Evolutionary conservation across 92 coral and sea anemone species (phyloP).

Genomic region (Micromussa lordhowensis): DNA sequence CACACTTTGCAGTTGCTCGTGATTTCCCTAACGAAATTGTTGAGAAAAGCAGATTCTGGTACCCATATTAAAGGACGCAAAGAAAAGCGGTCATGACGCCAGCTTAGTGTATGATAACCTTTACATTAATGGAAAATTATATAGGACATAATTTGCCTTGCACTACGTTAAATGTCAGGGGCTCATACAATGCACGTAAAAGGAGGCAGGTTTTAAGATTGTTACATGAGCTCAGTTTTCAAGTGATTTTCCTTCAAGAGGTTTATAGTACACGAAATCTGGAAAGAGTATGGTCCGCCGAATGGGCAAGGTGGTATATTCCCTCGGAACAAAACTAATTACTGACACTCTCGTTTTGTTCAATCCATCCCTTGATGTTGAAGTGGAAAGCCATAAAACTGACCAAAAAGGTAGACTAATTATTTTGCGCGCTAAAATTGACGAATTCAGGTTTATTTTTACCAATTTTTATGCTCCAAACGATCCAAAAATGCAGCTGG

Average conservation of each 20-base stretch:
- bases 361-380: neutral
- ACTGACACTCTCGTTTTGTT: neutral
- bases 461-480: slow-evolving; percentile 1
- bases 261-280: neutral
- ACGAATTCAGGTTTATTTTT: neutral
- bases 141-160: too few relatives aligned
- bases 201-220: too few relatives aligned
- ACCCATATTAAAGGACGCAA: too few relatives aligned
- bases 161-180: too few relatives aligned
- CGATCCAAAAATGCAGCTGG: neutral
- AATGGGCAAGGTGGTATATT: neutral
- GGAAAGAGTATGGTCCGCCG: slow-evolving; percentile 7
- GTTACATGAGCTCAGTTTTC: neutral
- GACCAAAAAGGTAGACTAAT: neutral
- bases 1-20: too few relatives aligned
- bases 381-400: neutral
- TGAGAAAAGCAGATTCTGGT: too few relatives aligned
- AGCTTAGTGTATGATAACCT: slow-evolving; percentile 36
- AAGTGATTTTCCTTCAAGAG: slow-evolving; percentile 8
- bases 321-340: neutral
- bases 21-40: too few relatives aligned
- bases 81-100: too few relatives aligned
- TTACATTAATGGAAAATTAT: slow-evolving; percentile 29
- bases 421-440: neutral
- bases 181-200: too few relatives aligned